Evolutionary conservation across 2,113 vertebrate species (phyloP).

Genomic region (Penelope pileata): DNA sequence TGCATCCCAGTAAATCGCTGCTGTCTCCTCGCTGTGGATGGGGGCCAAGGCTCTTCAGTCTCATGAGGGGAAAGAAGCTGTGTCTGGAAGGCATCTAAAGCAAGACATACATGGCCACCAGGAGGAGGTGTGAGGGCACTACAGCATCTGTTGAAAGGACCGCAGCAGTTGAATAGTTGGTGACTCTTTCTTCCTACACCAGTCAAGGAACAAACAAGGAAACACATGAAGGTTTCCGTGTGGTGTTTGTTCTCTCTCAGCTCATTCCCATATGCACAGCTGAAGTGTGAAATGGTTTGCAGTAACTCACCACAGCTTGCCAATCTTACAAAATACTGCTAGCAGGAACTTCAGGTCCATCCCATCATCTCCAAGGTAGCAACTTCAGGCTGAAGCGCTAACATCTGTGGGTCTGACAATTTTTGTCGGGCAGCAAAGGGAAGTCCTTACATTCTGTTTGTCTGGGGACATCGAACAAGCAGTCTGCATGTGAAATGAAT

Average conservation of each 20-base stretch:
- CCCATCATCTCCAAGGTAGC: accelerated
- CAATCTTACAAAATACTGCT: not conserved
- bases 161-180: not conserved
- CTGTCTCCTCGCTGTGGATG: not conserved
- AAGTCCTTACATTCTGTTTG: not conserved
- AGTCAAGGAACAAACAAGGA: not conserved
- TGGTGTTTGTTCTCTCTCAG: not conserved
- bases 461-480: not conserved
- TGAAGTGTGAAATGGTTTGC: not conserved
- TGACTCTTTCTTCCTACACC: not conserved
- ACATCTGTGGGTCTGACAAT: not conserved
- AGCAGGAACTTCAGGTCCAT: not conserved
- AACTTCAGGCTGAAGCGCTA: not conserved
- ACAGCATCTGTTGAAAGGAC: not conserved
- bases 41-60: not conserved
- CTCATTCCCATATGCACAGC: not conserved
- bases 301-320: not conserved
- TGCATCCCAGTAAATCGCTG: accelerated
- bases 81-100: not conserved
- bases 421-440: not conserved
- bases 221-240: not conserved
- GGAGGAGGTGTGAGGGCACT: not conserved
- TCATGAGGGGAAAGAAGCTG: not conserved
- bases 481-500: not conserved
- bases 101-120: not conserved